Evolutionary conservation across 2,888 invertebrate species (phyloP).

Genomic region (Cheilosia soror): DNA sequence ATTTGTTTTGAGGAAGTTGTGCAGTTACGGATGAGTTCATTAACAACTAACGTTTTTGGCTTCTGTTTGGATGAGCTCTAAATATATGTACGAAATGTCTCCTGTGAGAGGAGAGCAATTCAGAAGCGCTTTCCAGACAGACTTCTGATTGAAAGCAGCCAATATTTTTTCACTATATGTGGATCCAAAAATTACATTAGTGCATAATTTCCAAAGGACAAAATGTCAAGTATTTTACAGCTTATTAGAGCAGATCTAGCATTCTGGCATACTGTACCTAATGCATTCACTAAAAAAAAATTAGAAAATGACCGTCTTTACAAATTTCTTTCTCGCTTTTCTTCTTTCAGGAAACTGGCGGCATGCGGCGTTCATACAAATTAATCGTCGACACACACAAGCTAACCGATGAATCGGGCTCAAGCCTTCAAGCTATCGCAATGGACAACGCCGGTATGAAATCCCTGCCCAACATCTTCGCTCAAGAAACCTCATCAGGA

Average conservation of each 20-base stretch:
- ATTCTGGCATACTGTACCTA: too few species aligned
- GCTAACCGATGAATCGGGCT: slow-evolving; percentile 77
- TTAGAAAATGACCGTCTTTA: neutral
- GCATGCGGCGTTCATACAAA: slow-evolving; percentile 80
- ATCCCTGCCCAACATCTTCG: slow-evolving; percentile 76
- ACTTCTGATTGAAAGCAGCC: too few species aligned
- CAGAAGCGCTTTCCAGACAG: neutral
- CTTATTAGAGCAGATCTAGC: neutral
- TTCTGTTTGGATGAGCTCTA: neutral
- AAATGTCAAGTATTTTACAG: too few species aligned
- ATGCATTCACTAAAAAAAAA: neutral
- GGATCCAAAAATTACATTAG: too few species aligned
- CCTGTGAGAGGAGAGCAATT: too few species aligned
- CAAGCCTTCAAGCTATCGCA: slow-evolving; percentile 78
- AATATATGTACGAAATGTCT: neutral
- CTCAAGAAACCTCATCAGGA: slow-evolving; percentile 75
- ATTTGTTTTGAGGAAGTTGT: slow-evolving; percentile 1
- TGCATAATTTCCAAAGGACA: too few species aligned
- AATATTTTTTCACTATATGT: too few species aligned
- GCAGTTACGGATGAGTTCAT: slow-evolving; percentile 2
- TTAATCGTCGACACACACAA: slow-evolving; percentile 80
- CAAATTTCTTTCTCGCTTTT: neutral
- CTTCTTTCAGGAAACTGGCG: slow-evolving; percentile 79
- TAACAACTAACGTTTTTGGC: neutral
- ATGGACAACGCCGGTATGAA: slow-evolving; percentile 77